Percentiles rank a stretch among this genome's conserved stretches.
phyloP scores from a whole-genome alignment of 2,797 vertebrate species.

The Taeniopygia guttata region DNA sequence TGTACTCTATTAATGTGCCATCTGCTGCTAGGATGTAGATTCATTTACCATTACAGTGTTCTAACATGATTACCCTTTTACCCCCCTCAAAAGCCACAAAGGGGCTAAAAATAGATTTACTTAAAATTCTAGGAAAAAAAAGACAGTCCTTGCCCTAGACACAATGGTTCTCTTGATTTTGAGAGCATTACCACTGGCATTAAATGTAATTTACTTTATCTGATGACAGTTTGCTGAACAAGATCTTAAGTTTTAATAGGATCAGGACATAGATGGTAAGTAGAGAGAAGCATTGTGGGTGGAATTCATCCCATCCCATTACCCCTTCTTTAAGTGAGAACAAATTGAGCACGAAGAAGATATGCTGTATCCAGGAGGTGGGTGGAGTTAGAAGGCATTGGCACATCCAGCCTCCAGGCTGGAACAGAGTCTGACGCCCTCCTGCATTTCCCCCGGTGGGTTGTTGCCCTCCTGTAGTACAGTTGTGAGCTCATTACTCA shows the following conservation, averaged over 20 bases:
- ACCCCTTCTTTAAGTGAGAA: constrained; percentile 34
- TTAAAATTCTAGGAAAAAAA: constrained; percentile 46
- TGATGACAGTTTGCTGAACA: constrained; percentile 58
- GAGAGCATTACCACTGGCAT: constrained; percentile 41
- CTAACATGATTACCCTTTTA: constrained; percentile 29
- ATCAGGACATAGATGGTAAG: constrained; percentile 24
- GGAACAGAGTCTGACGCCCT: background rate
- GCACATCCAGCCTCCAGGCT: background rate
- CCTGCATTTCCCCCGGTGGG: background rate
- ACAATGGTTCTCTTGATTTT: constrained; percentile 55
- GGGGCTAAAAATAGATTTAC: constrained; percentile 47
- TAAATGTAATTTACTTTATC: constrained; percentile 65
- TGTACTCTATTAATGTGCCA: constrained; percentile 28
- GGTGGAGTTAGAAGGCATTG: background rate
- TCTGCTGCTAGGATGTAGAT: constrained; percentile 38
- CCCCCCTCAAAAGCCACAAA: background rate
- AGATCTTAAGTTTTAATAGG: constrained; percentile 49
- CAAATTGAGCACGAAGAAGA: constrained; percentile 32
- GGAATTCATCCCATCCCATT: constrained; percentile 27
- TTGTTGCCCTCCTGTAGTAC: constrained; percentile 21
- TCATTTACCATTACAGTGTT: constrained; percentile 41
- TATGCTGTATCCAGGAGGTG: background rate
- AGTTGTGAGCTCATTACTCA: constrained; percentile 28
- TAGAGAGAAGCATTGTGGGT: constrained; percentile 9
- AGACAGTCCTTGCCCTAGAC: constrained; percentile 14